Conservation (phyloP, 2,888 invertebrate genomes). For the Bedellia somnulentella region DNA sequence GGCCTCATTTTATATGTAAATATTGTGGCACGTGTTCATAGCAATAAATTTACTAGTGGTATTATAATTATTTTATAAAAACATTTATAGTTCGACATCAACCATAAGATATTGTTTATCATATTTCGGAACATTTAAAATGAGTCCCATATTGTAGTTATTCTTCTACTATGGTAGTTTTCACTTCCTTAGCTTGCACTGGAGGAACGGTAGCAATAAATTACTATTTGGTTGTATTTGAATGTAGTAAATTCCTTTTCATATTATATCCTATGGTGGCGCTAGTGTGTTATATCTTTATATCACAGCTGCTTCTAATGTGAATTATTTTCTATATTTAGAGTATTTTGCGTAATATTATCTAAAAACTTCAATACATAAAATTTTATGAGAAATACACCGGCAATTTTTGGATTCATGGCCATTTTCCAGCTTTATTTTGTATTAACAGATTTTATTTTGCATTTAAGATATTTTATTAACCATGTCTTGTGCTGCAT, state of each 20-base stretch:
- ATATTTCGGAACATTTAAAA: not conserved
- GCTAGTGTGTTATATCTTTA: not conserved
- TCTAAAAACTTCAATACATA: not conserved
- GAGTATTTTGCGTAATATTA: not conserved
- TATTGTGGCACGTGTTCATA: not conserved
- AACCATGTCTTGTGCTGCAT: no score
- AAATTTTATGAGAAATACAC: no score
- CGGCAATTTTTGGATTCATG: no score
- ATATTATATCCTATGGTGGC: not conserved
- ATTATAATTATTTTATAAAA: constrained; percentile 15
- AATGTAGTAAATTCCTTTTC: constrained; percentile 11
- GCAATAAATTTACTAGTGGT: not conserved
- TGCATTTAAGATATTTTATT: no score
- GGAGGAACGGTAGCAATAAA: constrained; percentile 30
- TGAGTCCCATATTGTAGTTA: not conserved
- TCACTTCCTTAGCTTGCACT: constrained; percentile 54
- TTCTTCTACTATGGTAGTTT: constrained; percentile 11
- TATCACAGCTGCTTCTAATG: not conserved
- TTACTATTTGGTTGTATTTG: constrained; percentile 17
- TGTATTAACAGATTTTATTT: no score
- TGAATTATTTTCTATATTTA: not conserved
- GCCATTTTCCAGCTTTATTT: no score
- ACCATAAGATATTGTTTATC: not conserved
- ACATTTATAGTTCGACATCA: constrained; percentile 7
- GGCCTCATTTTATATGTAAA: constrained; percentile 14